These are phyloP conservation scores for Noctua janthe DNA, from an alignment of 2,888 invertebrate species.

Conservation along the genomic window DNA sequence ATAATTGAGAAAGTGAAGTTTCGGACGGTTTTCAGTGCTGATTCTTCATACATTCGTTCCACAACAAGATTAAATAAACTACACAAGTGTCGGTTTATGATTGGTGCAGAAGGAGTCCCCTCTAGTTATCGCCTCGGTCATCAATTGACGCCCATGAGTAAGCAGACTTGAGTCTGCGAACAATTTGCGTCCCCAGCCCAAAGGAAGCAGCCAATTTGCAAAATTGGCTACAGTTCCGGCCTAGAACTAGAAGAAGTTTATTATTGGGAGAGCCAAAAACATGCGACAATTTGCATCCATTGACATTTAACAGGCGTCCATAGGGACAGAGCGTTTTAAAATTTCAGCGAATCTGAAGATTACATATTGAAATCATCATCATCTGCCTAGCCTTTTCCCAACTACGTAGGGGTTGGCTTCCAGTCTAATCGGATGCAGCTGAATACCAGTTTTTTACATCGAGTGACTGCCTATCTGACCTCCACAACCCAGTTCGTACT, in stretches of 20 bases:
- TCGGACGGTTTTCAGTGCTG: background rate
- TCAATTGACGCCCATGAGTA: constrained; percentile 71
- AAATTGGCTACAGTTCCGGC: constrained; percentile 76
- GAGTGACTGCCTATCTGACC: too few species aligned
- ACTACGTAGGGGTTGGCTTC: too few species aligned
- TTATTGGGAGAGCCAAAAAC: constrained; percentile 1
- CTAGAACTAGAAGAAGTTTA: constrained; percentile 62
- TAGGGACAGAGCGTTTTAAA: background rate
- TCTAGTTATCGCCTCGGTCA: constrained; percentile 71
- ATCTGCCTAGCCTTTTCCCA: too few species aligned
- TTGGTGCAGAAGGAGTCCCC: constrained; percentile 71
- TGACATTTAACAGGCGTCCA: background rate
- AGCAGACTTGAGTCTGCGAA: constrained; percentile 71
- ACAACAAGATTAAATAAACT: constrained; percentile 17
- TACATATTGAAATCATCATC: background rate
- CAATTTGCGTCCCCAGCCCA: constrained; percentile 80
- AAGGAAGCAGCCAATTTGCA: constrained; percentile 85
- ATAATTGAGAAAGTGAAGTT: background rate
- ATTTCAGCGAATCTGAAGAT: background rate
- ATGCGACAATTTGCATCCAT: background rate
- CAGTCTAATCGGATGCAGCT: too few species aligned
- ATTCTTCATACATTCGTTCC: background rate
- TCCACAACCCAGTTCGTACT: too few species aligned
- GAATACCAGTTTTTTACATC: too few species aligned
- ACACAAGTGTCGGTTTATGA: constrained; percentile 55